A percentile compares a stretch with the other conserved stretches of the same genome.
Conservation (phyloP, 2,113 vertebrate species). For the Morone saxatilis region DNA sequence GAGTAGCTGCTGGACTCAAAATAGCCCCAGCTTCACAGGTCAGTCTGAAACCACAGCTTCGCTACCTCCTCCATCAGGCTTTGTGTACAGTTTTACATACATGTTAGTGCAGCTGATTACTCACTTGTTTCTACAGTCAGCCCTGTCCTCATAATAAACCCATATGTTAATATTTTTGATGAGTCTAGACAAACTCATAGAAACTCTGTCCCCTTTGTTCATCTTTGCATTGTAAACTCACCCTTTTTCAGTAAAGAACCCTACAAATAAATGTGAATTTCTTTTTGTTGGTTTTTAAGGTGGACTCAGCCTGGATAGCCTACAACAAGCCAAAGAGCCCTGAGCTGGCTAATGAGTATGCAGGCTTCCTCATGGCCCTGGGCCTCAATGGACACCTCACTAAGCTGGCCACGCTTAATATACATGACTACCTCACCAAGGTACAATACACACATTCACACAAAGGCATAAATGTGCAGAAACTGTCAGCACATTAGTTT, state of each 20-base stretch:
- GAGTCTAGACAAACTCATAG: not conserved
- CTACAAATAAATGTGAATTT: not conserved
- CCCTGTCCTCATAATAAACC: too few species aligned
- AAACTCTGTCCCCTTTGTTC: not conserved
- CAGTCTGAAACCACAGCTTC: conserved; percentile 7
- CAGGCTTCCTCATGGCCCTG: conserved; percentile 97
- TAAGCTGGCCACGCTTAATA: conserved; percentile 96
- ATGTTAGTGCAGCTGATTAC: not conserved
- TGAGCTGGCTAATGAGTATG: conserved; percentile 95
- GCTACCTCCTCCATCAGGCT: not conserved
- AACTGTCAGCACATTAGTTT: not conserved
- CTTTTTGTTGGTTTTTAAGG: conserved; percentile 64
- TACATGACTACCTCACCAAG: conserved; percentile 98
- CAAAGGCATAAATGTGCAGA: not conserved
- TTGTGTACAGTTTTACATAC: not conserved
- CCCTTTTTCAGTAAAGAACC: not conserved
- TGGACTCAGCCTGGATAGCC: conserved; percentile 98
- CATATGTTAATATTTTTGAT: too few species aligned
- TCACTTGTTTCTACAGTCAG: too few species aligned
- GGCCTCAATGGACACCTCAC: conserved; percentile 97
- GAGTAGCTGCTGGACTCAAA: conserved; percentile 95
- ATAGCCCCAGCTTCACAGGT: conserved; percentile 95
- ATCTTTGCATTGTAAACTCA: not conserved
- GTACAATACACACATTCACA: conserved; percentile 73
- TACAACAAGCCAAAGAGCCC: conserved; percentile 98